These are phyloP conservation scores for Merluccius polli DNA, from an alignment of 2,797 vertebrate species.

Conservation along the genomic window DNA sequence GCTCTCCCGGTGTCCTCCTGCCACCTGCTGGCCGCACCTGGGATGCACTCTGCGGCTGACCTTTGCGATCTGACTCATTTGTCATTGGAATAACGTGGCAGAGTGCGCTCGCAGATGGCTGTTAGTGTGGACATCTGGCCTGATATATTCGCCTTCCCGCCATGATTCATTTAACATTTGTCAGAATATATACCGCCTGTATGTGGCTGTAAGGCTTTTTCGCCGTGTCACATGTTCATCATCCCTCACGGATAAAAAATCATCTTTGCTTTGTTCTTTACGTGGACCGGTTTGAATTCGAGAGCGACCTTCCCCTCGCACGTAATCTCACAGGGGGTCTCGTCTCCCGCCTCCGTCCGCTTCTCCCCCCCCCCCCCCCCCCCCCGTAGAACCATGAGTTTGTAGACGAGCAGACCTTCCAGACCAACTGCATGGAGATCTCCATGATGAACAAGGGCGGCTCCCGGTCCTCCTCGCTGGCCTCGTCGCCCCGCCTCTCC, in stretches of 20 bases:
- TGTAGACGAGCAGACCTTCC: conserved; percentile 94
- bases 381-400: conserved; percentile 91
- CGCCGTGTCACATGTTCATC: neutral
- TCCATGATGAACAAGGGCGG: conserved; percentile 84
- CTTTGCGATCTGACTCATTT: conserved; percentile 64
- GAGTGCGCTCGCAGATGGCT: conserved; percentile 67
- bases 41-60: conserved; percentile 46
- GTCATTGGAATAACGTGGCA: conserved; percentile 61
- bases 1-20: conserved; percentile 36
- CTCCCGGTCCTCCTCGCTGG: conserved; percentile 82
- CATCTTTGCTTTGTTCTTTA: neutral
- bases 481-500: conserved; percentile 79
- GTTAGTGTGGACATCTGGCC: conserved; percentile 67
- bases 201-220: neutral
- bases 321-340: neutral
- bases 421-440: conserved; percentile 94
- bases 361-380: neutral
- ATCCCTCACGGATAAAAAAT: neutral
- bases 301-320: too few relatives aligned
- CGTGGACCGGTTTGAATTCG: neutral
- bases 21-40: conserved; percentile 58
- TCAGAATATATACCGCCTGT: conserved; percentile 46
- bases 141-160: conserved; percentile 57
- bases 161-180: conserved; percentile 61
- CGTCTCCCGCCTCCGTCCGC: neutral